A percentile compares a stretch with the other conserved stretches of the same genome.
phyloP scores from a whole-genome alignment of 1,140 invertebrate genomes.

The Drosophila gunungcola region DNA sequence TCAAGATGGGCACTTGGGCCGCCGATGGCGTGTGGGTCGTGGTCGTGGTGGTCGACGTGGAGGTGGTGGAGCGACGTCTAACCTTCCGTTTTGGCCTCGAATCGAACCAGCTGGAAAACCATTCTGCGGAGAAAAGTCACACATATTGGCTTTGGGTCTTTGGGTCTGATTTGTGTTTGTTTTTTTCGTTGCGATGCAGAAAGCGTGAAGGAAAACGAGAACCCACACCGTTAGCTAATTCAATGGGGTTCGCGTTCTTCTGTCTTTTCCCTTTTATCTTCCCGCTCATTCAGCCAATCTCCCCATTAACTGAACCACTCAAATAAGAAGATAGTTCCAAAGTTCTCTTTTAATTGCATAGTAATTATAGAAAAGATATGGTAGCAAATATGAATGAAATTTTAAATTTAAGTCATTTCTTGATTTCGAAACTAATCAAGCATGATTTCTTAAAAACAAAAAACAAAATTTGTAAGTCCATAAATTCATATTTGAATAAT shows the following conservation, averaged over 20 bases:
- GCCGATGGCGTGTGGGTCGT: slow-evolving; percentile 61
- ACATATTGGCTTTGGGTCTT: slow-evolving; percentile 1
- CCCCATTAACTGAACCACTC: slow-evolving; percentile 24
- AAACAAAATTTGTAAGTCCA: no score
- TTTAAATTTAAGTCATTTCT: neutral
- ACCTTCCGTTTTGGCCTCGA: slow-evolving; percentile 62
- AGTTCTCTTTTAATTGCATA: slow-evolving; percentile 16
- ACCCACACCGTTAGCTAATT: slow-evolving; percentile 22
- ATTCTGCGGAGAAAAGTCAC: slow-evolving; percentile 49
- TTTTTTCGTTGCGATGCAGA: slow-evolving; percentile 4
- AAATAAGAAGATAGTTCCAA: neutral
- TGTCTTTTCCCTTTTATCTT: slow-evolving; percentile 12
- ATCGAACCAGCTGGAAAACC: slow-evolving; percentile 82
- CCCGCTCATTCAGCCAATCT: slow-evolving; percentile 33
- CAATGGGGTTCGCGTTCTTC: slow-evolving; percentile 8
- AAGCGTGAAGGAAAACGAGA: slow-evolving; percentile 36
- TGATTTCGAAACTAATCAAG: neutral
- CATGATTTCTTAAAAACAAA: neutral
- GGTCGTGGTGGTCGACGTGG: slow-evolving; percentile 69
- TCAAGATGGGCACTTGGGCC: slow-evolving; percentile 75
- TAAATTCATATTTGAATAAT: no score
- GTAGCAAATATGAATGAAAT: neutral
- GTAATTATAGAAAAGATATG: neutral
- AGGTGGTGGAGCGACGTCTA: slow-evolving; percentile 62
- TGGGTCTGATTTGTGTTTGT: neutral